Evolutionary conservation across 2,797 vertebrate species (phyloP).

Genomic region (Urophycis tenuis): DNA sequence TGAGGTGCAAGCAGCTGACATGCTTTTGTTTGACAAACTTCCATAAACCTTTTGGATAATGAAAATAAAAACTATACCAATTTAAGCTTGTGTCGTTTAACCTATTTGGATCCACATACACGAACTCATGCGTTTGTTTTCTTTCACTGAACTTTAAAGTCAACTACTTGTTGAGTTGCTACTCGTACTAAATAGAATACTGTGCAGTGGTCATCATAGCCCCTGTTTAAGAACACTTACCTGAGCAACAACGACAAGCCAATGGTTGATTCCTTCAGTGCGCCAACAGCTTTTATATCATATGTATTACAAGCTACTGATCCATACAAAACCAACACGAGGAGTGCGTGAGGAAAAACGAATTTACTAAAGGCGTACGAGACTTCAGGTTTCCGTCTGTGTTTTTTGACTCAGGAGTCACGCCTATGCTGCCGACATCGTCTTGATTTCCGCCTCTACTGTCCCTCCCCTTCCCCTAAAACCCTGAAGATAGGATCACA

Average conservation of each 20-base stretch:
- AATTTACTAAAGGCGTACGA: neutral
- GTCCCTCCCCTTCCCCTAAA: constrained; percentile 38
- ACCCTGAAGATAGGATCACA: neutral
- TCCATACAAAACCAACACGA: neutral
- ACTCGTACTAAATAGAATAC: neutral
- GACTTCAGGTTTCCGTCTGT: neutral
- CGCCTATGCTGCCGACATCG: constrained; percentile 6
- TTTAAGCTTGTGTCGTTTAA: neutral
- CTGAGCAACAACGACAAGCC: constrained; percentile 28
- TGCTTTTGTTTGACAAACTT: constrained; percentile 1
- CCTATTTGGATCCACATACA: neutral
- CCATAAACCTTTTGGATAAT: neutral
- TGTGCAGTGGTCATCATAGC: constrained; percentile 28
- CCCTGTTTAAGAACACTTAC: constrained; percentile 32
- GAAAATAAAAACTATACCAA: neutral
- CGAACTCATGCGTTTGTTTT: neutral
- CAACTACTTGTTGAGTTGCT: neutral
- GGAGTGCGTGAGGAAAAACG: neutral
- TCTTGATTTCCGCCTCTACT: constrained; percentile 44
- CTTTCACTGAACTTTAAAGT: neutral
- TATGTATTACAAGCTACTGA: neutral
- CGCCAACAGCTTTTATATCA: neutral
- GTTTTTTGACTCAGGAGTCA: constrained; percentile 7
- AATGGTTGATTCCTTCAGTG: constrained; percentile 2
- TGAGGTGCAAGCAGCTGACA: neutral